Conservation (phyloP, 1,140 invertebrate species). For the Drosophila busckii region DNA sequence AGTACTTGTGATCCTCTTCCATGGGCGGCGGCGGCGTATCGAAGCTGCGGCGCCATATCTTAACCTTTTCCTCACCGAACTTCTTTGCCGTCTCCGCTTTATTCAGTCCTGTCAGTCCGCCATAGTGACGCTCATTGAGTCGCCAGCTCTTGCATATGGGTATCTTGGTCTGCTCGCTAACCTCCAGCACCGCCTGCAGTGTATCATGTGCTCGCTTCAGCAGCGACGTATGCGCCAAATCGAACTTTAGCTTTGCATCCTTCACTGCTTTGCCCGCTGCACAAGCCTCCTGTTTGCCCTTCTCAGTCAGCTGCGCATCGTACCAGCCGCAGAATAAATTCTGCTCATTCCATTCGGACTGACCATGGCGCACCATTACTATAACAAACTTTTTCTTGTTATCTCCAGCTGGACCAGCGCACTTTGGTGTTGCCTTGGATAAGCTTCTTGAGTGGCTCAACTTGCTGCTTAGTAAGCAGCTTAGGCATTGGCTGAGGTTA, state of each 20-base stretch:
- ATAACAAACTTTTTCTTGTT: conserved; percentile 68
- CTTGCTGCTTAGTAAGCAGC: too few species aligned
- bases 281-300: conserved; percentile 87
- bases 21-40: conserved; percentile 95
- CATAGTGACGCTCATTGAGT: conserved; percentile 96
- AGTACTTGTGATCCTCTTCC: conserved; percentile 90
- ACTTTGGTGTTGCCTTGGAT: neutral
- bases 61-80: conserved; percentile 94
- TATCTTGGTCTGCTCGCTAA: conserved; percentile 88
- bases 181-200: conserved; percentile 86
- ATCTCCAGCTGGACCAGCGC: neutral
- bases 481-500: too few species aligned
- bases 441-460: neutral
- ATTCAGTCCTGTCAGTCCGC: conserved; percentile 94
- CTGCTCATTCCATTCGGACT: conserved; percentile 96
- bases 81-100: conserved; percentile 97
- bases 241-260: conserved; percentile 89
- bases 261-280: conserved; percentile 92
- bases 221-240: conserved; percentile 94
- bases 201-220: conserved; percentile 94
- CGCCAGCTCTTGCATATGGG: conserved; percentile 91
- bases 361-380: conserved; percentile 96
- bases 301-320: conserved; percentile 89
- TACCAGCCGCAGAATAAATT: conserved; percentile 97
- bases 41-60: conserved; percentile 97